Base-by-base conservation (phyloP, 2,888 invertebrate species). In the Nemurella pictetii region DNA sequence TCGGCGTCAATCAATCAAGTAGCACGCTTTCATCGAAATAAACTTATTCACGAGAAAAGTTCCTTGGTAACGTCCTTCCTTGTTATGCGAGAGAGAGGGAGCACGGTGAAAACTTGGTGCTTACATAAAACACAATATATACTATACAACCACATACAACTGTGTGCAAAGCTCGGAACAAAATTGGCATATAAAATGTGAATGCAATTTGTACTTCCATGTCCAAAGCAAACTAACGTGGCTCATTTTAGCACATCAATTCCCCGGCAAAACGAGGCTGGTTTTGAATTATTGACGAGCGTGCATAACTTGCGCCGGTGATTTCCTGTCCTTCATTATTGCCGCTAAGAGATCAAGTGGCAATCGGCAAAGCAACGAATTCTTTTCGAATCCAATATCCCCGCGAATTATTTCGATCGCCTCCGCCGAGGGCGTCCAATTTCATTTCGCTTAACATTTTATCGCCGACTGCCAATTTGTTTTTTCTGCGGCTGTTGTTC, bases 401-500 rank as follows among this genome's bases (percentile, higher is more conserved):
- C 55, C 55, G 20, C 15, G 55, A 55, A 55, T 55, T 55, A 55
- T 55, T 55, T 55, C 55, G 55, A 55, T 55, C 55, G 15, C 15
- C n/a, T 55, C 20, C 1, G 55, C 20, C n/a, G n/a, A 55, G 55
- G 15, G 55, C 55, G 55, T 55, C 55, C 55, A 20, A 55, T 55
- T 55, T 55, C 55, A 55, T 55, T 55, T 55, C 55, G 55, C 55
- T 55, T 55, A 55, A 55, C 55, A 55, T 55, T 55, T 55, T 55
- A 55, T 27, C 82, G 55, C 72, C 55, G 28, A 1, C 55, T 82
- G 80, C 36, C 80, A 81, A 81, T 81, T 81, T 32, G 80, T 81
- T 81, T 32, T 15, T 35, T 25, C 26, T 81, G 80, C 35, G 20
- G 4, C 28, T 28, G 75, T 75, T 27, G 26, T 75, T 55, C 15